Conservation (phyloP, 2,888 invertebrate genomes). For the Clepsis dumicolana region DNA sequence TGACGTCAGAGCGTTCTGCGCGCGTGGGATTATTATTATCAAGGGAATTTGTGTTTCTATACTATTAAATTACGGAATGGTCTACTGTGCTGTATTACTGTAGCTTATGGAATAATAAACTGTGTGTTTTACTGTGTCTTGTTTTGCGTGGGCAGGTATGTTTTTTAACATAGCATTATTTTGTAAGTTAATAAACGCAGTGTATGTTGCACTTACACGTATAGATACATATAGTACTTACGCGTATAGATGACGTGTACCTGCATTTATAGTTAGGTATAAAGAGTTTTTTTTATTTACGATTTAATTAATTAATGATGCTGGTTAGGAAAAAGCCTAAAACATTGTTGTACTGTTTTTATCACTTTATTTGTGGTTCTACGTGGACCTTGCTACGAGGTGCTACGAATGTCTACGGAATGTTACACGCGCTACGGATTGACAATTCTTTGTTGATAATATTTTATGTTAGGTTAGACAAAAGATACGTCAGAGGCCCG, state of each 20-base stretch:
- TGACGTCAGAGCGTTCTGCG: slow-evolving; percentile 43
- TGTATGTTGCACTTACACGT: too few species aligned
- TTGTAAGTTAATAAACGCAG: too few species aligned
- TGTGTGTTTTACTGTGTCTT: background rate
- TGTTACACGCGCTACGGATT: background rate
- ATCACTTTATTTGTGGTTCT: background rate
- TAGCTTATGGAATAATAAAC: slow-evolving; percentile 4
- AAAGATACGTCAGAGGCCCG: too few species aligned
- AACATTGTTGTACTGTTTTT: background rate
- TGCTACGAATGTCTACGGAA: slow-evolving; percentile 13
- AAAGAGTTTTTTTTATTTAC: background rate
- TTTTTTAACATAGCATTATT: too few species aligned
- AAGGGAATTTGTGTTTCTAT: slow-evolving; percentile 34
- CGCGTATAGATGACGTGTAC: too few species aligned
- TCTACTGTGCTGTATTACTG: background rate
- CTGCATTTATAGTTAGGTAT: too few species aligned
- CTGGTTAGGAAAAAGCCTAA: background rate
- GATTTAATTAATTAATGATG: background rate
- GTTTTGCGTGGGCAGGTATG: background rate
- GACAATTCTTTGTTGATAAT: background rate
- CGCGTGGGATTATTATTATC: slow-evolving; percentile 42
- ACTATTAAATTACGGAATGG: slow-evolving; percentile 24
- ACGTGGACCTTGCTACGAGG: slow-evolving; percentile 15
- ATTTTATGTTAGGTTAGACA: too few species aligned
- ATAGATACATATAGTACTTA: too few species aligned